Evolutionary conservation across 1,140 invertebrate species (phyloP), one percentile per base, ranked within the genome.

Genomic region (Aphaenogaster ashmeadi): DNA sequence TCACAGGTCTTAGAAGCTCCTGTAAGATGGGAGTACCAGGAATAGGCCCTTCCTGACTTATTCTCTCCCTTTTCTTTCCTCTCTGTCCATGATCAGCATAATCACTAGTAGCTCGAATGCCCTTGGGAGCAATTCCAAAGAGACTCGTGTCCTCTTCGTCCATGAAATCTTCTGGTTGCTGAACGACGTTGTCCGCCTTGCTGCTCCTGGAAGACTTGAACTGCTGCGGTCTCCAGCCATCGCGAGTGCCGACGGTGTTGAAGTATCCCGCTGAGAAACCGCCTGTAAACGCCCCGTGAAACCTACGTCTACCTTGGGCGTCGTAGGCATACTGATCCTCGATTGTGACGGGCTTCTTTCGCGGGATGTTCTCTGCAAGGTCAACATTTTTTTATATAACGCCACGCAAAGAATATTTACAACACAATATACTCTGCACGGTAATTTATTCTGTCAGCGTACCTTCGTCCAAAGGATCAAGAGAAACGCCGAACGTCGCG

Each of bases 231-330:
- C 97, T 97, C 98, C 98, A 99, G 52, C 99, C 99, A 97, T 99
- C 99, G 88, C 98, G 97, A 0, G 98, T 98, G 0, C 99, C 99
- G 71, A 99, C 99, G 8, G 98, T 98, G 93, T 99, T 99, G 93
- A 98, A 99, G 94, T 98, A 99, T 1, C 99, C 99, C 44, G 99
- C 99, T 62, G 99, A 99, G 94, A 99, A 99, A 4, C 99, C 99
- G 2, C 99, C 99, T 7, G 99, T 99, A 94, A 99, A 99, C 0
- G 99, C 99, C 54, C 99, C 99, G 96, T 99, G 99, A 95, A 99
- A 99, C 91, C 99, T 95, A 41, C 98, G 96, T 90, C 98, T 96
- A 1, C 99, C 99, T 95, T 98, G 97, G 69, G 97, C 97, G 95
- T 99, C 99, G 71, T 97, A 97, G 0, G 98, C 99, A 92, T 98